Evolutionary conservation across 2,888 invertebrate genomes (phyloP).

Genomic region (Acanthosepion esculentum): DNA sequence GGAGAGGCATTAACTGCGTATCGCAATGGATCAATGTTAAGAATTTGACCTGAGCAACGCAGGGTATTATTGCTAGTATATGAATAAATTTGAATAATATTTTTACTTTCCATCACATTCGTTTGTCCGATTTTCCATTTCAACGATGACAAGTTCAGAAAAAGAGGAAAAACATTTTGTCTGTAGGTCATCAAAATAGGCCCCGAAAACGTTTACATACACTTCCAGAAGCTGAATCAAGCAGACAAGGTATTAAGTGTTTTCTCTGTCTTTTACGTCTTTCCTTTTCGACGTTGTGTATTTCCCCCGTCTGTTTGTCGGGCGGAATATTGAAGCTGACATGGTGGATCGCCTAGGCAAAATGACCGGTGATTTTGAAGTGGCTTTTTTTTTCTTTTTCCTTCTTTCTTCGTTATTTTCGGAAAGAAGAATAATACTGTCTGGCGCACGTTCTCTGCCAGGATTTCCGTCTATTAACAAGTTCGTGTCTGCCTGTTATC

Average conservation of each 20-base stretch:
- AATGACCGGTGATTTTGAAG: not conserved
- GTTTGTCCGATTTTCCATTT: too few relatives aligned
- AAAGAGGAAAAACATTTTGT: too few relatives aligned
- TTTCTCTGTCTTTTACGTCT: not conserved
- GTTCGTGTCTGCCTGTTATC: not conserved
- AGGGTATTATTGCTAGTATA: too few relatives aligned
- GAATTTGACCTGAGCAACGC: too few relatives aligned
- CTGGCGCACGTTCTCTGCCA: not conserved
- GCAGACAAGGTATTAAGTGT: not conserved
- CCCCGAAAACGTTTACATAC: not conserved
- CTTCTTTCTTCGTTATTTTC: not conserved
- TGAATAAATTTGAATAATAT: too few relatives aligned
- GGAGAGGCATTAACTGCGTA: too few relatives aligned
- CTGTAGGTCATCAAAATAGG: too few relatives aligned
- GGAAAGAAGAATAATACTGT: not conserved
- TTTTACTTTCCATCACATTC: too few relatives aligned
- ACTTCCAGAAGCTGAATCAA: not conserved
- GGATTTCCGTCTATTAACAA: conserved; percentile 11
- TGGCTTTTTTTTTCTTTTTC: not conserved
- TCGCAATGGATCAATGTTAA: too few relatives aligned
- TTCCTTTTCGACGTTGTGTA: not conserved
- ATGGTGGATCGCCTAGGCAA: not conserved
- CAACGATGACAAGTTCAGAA: too few relatives aligned
- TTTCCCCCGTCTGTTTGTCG: not conserved
- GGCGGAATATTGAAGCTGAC: not conserved